These are phyloP conservation scores for Lagorchestes hirsutus DNA, from an alignment of 2,797 vertebrate genomes.

Conservation along the genomic window DNA sequence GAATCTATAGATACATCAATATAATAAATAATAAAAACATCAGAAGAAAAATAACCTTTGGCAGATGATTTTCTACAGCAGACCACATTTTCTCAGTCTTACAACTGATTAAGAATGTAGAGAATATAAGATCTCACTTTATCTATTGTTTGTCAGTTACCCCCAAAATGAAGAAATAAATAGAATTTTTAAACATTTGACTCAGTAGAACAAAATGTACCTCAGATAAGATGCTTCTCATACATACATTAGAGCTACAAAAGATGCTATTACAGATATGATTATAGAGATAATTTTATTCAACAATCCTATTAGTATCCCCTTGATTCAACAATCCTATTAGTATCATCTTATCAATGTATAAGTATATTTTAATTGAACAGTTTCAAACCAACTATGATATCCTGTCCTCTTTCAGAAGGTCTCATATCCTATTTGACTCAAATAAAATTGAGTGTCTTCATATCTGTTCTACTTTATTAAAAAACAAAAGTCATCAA, in stretches of 20 bases:
- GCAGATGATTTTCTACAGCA: background rate
- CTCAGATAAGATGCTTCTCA: background rate
- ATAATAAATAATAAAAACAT: background rate
- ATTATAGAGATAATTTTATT: background rate
- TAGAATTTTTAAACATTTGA: background rate
- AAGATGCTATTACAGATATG: background rate
- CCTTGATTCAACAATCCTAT: background rate
- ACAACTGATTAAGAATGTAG: background rate
- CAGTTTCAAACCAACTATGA: background rate
- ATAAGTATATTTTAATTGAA: background rate
- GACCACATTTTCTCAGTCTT: background rate
- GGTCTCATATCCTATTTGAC: background rate
- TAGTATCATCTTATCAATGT: background rate
- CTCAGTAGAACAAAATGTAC: background rate
- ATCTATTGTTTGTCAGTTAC: background rate
- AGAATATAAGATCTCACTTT: background rate
- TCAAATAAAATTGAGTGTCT: background rate
- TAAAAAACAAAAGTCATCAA: background rate
- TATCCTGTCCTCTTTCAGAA: background rate
- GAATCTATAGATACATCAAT: background rate
- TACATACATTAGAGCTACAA: background rate
- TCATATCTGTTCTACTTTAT: background rate
- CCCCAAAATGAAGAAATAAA: background rate
- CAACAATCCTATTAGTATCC: background rate
- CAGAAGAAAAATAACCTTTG: background rate